Evolutionary conservation across 35 echinoderm and acorn worm genomes (phyloP), one percentile per base, ranked within the genome.

Genomic region (Heliocidaris erythrogramma): DNA sequence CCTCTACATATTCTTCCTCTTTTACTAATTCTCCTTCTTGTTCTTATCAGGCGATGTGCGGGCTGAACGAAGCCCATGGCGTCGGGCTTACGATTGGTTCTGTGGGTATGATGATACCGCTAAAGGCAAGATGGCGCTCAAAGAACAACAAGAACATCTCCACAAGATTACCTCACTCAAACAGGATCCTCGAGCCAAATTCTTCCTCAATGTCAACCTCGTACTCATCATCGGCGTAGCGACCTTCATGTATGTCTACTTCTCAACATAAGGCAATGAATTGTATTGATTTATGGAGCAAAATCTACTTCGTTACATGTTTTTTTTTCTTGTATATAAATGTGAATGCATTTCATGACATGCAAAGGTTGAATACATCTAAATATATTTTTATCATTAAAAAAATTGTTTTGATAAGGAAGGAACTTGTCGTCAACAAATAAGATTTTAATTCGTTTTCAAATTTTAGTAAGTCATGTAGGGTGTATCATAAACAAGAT

Each of bases 41-140:
- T n/a, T 21, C 27, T 78, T 7, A 78, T 27, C 65, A 78, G 65
- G 27, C 8, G 87, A 89, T 47, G 49, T 27, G 29, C 61, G 69
- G 5, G 27, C 69, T 5, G 48, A 21, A 88, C 85, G 84, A 85
- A 95, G 30, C 18, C 88, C 30, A 13, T 94, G 84, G 71, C 94
- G 94, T 30, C 96, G 96, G 5, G 97, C 96, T 7, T 98, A 96
- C 61, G 94, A 98, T 52, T 98, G 97, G 97, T 98, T 96, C 78
- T 98, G 97, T 53, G 97, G 97, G 5, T 98, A 95, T 31, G 97
- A 96, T 31, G 85, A 95, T 31, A 49, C 97, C 5, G 32, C 61
- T 0, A 53, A 93, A 65, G 97, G 95, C 1, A 93, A 94, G 85
- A 24, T 48, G 17, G 85, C 93, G 32, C 49, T 90, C 24, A 48